These are phyloP conservation scores for Ormyrus nitidulus DNA, from an alignment of 2,888 invertebrate species.

Conservation along the genomic window DNA sequence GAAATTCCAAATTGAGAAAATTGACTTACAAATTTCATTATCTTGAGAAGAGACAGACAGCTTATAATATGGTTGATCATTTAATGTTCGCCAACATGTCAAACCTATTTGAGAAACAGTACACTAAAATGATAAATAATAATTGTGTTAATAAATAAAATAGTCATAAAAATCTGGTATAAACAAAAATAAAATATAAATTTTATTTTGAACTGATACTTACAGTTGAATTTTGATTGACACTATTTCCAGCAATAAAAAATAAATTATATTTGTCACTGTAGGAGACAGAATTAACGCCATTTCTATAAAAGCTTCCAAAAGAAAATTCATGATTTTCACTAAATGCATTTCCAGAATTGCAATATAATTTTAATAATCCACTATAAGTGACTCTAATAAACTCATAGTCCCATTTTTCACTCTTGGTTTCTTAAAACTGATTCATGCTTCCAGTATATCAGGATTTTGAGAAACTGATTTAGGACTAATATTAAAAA, in stretches of 20 bases:
- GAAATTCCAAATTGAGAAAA: conserved; percentile 71
- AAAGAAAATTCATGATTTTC: conserved; percentile 81
- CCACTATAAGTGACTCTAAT: conserved; percentile 82
- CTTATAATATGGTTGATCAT: conserved; percentile 84
- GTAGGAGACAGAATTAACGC: conserved; percentile 79
- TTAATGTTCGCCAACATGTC: conserved; percentile 84
- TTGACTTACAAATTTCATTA: conserved; percentile 62
- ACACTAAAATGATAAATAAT: no score
- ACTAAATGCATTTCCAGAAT: conserved; percentile 81
- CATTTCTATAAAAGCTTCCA: conserved; percentile 77
- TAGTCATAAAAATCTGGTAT: no score
- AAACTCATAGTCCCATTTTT: conserved; percentile 83
- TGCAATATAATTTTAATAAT: conserved; percentile 80
- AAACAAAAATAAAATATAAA: conserved; percentile 12
- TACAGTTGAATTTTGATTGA: conserved; percentile 69
- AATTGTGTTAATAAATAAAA: no score
- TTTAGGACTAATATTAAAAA: conserved; percentile 82
- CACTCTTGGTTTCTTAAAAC: conserved; percentile 81
- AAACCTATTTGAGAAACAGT: conserved; percentile 79
- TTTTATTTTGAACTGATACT: conserved; percentile 55
- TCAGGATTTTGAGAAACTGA: conserved; percentile 68
- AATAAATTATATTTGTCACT: conserved; percentile 78
- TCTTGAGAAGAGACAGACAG: conserved; percentile 77
- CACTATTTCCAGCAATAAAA: conserved; percentile 79
- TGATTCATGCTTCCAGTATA: conserved; percentile 77